Evolutionary conservation across 2,113 vertebrate species (phyloP).

Genomic region (Laterallus jamaicensis): DNA sequence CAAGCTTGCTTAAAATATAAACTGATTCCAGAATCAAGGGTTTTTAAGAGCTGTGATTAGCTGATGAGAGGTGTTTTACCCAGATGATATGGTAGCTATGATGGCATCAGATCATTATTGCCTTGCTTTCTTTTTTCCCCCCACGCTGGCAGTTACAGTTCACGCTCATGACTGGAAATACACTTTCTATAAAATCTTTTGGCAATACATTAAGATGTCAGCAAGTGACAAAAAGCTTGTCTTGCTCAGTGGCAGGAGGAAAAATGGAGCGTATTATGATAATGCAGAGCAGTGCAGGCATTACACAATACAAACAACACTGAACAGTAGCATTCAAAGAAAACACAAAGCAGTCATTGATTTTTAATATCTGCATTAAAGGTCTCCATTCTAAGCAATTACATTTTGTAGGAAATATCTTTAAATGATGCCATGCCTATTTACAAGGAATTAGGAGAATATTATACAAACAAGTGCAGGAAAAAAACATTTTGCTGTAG

Average conservation of each 20-base stretch:
- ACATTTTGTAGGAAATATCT: slow-evolving; percentile 54
- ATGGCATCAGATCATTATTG: background rate
- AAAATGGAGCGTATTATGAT: slow-evolving; percentile 6
- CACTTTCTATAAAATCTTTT: slow-evolving; percentile 12
- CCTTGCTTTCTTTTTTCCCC: background rate
- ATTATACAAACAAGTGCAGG: slow-evolving; percentile 54
- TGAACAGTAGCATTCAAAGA: slow-evolving; percentile 16
- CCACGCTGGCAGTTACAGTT: background rate
- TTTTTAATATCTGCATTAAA: slow-evolving; percentile 65
- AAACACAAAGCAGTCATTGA: slow-evolving; percentile 49
- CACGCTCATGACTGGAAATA: background rate
- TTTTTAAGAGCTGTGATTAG: slow-evolving; percentile 40
- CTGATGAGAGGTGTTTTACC: slow-evolving; percentile 28
- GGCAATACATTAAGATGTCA: slow-evolving; percentile 4
- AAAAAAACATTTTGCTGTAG: slow-evolving; percentile 18
- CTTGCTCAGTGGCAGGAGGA: background rate
- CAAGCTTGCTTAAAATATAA: slow-evolving; percentile 18
- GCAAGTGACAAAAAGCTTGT: slow-evolving; percentile 23
- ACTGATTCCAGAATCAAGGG: background rate
- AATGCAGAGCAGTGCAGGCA: background rate
- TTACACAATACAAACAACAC: slow-evolving; percentile 33
- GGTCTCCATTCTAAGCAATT: slow-evolving; percentile 49
- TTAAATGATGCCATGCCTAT: slow-evolving; percentile 19
- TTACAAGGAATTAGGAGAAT: slow-evolving; percentile 64
- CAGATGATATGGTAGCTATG: background rate